These are phyloP conservation scores for Prochilodus magdalenae DNA, from an alignment of 2,113 vertebrate species.

Conservation along the genomic window DNA sequence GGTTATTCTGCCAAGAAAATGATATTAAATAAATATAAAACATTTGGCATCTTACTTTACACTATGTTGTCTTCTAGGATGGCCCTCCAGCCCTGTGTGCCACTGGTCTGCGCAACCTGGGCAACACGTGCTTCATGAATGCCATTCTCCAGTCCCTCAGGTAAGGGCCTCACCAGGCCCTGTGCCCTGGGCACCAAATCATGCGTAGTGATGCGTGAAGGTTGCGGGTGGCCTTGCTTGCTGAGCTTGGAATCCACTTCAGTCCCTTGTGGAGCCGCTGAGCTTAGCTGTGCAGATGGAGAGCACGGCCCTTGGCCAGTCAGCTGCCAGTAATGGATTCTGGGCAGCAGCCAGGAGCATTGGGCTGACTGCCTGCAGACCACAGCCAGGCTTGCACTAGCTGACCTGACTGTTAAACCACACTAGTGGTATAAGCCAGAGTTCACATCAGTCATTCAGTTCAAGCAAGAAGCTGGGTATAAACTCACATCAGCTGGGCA, in stretches of 20 bases:
- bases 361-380: slow-evolving; percentile 57
- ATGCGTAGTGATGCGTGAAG: slow-evolving; percentile 13
- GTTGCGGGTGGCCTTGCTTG: slow-evolving; percentile 39
- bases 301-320: slow-evolving; percentile 57
- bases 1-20: no score
- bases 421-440: slow-evolving; percentile 23
- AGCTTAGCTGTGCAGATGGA: slow-evolving; percentile 34
- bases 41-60: neutral
- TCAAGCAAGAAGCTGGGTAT: neutral
- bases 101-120: slow-evolving; percentile 93
- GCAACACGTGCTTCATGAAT: slow-evolving; percentile 99
- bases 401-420: slow-evolving; percentile 42
- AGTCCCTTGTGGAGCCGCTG: slow-evolving; percentile 32
- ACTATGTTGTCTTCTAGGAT: slow-evolving; percentile 75
- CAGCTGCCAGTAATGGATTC: slow-evolving; percentile 68
- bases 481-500: slow-evolving; percentile 2
- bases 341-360: slow-evolving; percentile 63
- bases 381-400: slow-evolving; percentile 36
- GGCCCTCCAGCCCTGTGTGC: slow-evolving; percentile 83
- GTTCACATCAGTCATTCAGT: slow-evolving; percentile 8
- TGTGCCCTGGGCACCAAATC: neutral
- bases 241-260: slow-evolving; percentile 31
- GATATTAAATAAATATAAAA: no score
- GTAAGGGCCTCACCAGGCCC: slow-evolving; percentile 68
- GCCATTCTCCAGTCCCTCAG: slow-evolving; percentile 98